Evolutionary conservation across 2,113 vertebrate genomes (phyloP), one percentile per base, ranked within the genome.

Genomic region (Bufo bufo): DNA sequence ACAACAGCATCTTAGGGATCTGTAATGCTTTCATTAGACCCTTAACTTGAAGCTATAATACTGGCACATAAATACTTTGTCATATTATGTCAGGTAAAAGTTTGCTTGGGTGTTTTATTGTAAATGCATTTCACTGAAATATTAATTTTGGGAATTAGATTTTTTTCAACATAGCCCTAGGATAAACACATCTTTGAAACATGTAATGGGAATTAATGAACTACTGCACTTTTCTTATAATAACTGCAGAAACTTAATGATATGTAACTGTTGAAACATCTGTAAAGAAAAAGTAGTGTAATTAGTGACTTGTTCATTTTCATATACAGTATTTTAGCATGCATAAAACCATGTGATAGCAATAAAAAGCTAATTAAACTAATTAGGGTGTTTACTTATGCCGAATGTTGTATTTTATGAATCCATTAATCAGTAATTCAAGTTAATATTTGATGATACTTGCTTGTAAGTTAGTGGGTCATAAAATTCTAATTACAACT

Each of bases 371-470:
- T 58, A 80, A 58, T 77, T 59, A 58, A 56, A 56, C 77, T 80
- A 80, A 80, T 80, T 59, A 80, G 52, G 50, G 54, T 79, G 54
- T 79, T 79, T 79, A 56, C 54, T 58, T 58, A 58, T 19, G 17
- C 77, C n/a, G 11, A 58, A 4, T 43, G 6, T 33, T 59, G 6
- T 17, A 52, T 16, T 80, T 80, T 59, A 58, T 80, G 13, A 80
- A 43, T 80, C 77, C 54, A 80, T 80, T 80, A 79, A 80, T 80
- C 54, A 43, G 23, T 43, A 23, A 23, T 80, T 80, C 56, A 59
- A 80, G 52, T 80, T 80, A 33, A 33, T 80, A 58, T 80, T 59
- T 81, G 23, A 59, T 45, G 54, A 59, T 81, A 81, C 6, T 61
- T 81, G 58, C 14, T 45, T 61, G 45, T 19, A 61, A 45, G 56